Evolutionary conservation across 2,797 vertebrate genomes (phyloP).

Genomic region (Mormyrus proboscirostris): DNA sequence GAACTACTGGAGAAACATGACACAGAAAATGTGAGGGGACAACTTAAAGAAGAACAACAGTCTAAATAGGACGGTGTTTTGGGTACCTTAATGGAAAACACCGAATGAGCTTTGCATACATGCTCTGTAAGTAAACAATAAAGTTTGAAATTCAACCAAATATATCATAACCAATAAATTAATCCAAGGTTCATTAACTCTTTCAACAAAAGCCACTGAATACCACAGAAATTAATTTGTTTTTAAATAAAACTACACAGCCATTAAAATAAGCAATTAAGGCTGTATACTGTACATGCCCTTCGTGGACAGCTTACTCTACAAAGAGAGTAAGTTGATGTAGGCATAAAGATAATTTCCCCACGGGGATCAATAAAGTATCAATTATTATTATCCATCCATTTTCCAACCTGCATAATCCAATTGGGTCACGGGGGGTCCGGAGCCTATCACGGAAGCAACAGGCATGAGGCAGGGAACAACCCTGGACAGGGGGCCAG

Average conservation of each 20-base stretch:
- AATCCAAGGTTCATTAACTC: not conserved
- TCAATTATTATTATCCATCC: too few species aligned
- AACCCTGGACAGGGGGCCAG: too few species aligned
- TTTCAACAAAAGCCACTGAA: slow-evolving; percentile 8
- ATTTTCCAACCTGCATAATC: too few species aligned
- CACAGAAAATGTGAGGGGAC: not conserved
- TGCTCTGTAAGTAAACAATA: slow-evolving; percentile 7
- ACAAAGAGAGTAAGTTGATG: too few species aligned
- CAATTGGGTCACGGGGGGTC: too few species aligned
- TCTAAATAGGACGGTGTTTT: not conserved
- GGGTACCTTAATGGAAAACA: slow-evolving; percentile 3
- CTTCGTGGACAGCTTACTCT: too few species aligned
- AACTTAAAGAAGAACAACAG: not conserved
- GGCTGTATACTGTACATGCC: not conserved
- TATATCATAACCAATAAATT: slow-evolving; percentile 13
- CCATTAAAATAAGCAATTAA: not conserved
- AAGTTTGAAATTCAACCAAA: slow-evolving; percentile 19
- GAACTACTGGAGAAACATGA: not conserved
- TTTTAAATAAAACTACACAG: not conserved
- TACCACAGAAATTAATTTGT: not conserved
- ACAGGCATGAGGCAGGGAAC: too few species aligned
- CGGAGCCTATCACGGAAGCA: too few species aligned
- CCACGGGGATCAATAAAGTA: too few species aligned
- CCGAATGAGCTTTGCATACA: not conserved
- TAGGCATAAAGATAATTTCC: too few species aligned